These are phyloP conservation scores for Acanthopleura granulata DNA, from an alignment of 2,888 invertebrate species.

Conservation along the genomic window DNA sequence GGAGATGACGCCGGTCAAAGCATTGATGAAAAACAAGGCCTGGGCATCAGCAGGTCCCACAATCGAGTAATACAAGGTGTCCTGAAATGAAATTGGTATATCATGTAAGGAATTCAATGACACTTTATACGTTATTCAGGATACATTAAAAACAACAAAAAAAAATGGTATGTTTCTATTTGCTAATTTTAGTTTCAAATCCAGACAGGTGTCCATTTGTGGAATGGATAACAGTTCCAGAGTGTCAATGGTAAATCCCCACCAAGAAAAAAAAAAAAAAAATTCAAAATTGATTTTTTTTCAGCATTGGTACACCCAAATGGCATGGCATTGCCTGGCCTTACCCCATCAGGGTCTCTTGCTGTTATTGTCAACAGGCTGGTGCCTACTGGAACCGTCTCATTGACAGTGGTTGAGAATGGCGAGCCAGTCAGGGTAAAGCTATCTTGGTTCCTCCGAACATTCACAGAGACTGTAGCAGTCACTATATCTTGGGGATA, in stretches of 20 bases:
- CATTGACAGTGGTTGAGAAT: constrained; percentile 35
- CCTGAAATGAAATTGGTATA: constrained; percentile 30
- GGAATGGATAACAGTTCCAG: too few species aligned
- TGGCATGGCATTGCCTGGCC: neutral
- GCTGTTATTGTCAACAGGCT: constrained; percentile 41
- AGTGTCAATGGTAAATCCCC: too few species aligned
- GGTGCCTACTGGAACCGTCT: constrained; percentile 32
- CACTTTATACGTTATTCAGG: too few species aligned
- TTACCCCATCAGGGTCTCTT: constrained; percentile 45
- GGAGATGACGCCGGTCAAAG: constrained; percentile 30
- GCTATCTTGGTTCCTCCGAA: constrained; percentile 38
- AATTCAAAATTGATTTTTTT: too few species aligned
- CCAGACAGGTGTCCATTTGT: too few species aligned
- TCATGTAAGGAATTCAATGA: too few species aligned
- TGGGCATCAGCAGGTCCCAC: constrained; percentile 29
- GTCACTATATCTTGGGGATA: constrained; percentile 41
- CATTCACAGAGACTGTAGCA: constrained; percentile 40
- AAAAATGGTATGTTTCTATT: too few species aligned
- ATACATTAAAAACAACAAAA: too few species aligned
- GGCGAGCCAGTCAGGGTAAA: constrained; percentile 41
- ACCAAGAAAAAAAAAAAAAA: too few species aligned
- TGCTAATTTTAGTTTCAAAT: too few species aligned
- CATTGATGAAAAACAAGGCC: constrained; percentile 40
- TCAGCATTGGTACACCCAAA: too few species aligned
- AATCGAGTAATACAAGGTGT: constrained; percentile 37